Conservation (phyloP, 1,140 invertebrate genomes). For the Asbolus verrucosus region DNA sequence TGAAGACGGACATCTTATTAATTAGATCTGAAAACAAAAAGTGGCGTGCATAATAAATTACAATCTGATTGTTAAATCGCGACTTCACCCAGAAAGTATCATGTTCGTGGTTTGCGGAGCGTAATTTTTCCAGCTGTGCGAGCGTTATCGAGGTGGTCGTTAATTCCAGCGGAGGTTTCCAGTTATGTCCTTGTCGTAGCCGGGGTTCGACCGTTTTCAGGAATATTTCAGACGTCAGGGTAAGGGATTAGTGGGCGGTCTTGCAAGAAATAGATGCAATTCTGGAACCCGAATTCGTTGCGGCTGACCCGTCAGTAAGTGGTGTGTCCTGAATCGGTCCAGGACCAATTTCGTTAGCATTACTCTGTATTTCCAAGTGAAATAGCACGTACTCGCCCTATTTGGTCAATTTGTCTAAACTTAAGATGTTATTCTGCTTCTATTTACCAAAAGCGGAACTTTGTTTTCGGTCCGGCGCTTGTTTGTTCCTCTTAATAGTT, state of each 20-base stretch:
- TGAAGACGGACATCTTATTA: too few species aligned
- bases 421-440: constrained; percentile 29
- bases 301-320: constrained; percentile 45
- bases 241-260: constrained; percentile 9
- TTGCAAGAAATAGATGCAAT: constrained; percentile 53
- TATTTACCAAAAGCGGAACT: constrained; percentile 13
- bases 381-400: constrained; percentile 42
- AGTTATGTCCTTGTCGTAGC: neutral
- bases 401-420: constrained; percentile 45
- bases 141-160: neutral
- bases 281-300: constrained; percentile 39
- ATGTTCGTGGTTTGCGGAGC: too few species aligned
- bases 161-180: constrained; percentile 14
- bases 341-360: constrained; percentile 21
- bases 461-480: constrained; percentile 20
- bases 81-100: too few species aligned
- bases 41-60: too few species aligned
- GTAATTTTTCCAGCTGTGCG: too few species aligned
- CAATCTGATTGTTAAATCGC: too few species aligned
- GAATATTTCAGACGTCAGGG: constrained; percentile 29
- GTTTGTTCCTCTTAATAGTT: constrained; percentile 8
- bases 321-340: neutral
- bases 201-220: neutral
- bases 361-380: constrained; percentile 46
- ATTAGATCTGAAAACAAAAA: too few species aligned